Conservation (phyloP, 2,113 vertebrate species). For the Oryzias curvinotus region DNA sequence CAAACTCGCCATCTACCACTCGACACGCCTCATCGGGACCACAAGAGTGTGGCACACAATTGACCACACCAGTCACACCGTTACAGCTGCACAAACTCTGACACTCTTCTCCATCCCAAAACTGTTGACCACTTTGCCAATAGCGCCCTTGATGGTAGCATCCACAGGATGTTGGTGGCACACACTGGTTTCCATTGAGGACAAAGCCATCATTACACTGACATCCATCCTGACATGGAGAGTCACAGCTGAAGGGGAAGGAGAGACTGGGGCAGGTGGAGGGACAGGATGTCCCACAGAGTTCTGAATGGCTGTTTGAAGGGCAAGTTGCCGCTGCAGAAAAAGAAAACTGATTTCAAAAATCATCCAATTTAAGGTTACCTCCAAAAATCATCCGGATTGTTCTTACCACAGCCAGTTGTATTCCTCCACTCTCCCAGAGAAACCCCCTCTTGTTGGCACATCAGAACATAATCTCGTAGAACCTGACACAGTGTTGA, state of each 20-base stretch:
- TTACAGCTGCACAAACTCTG: constrained; percentile 45
- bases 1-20: constrained; percentile 44
- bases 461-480: constrained; percentile 51
- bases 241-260: constrained; percentile 62
- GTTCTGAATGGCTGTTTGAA: too few relatives aligned
- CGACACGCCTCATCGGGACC: constrained; percentile 52
- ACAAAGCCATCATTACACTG: constrained; percentile 70
- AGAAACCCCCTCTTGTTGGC: constrained; percentile 47
- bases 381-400: rapidly evolving
- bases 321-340: constrained; percentile 31
- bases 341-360: not conserved
- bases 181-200: constrained; percentile 64
- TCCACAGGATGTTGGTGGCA: constrained; percentile 64
- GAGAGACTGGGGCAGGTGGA: constrained; percentile 70
- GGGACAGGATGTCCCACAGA: too few relatives aligned
- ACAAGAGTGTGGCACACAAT: constrained; percentile 27
- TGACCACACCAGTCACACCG: constrained; percentile 7
- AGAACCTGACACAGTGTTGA: constrained; percentile 43
- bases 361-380: not conserved
- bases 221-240: constrained; percentile 71
- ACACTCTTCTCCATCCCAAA: constrained; percentile 53
- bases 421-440: constrained; percentile 65
- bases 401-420: constrained; percentile 57
- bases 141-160: constrained; percentile 67
- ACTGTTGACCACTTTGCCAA: constrained; percentile 41